phyloP scores from a whole-genome alignment of 2,113 vertebrate species.

The Naja naja region DNA sequence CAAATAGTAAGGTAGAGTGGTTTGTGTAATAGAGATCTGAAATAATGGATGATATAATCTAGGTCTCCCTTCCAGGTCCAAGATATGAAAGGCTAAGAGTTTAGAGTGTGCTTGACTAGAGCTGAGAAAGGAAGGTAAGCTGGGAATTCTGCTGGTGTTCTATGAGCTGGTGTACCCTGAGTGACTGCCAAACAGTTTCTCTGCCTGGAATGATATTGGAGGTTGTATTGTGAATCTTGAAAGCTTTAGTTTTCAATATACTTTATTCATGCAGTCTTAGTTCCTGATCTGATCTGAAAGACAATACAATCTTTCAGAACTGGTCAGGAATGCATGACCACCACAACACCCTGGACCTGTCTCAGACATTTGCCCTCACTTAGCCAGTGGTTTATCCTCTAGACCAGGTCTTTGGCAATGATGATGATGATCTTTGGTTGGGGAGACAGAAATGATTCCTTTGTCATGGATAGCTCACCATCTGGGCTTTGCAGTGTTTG shows the following conservation, averaged over 20 bases:
- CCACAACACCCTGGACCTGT: neutral
- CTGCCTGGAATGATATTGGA: neutral
- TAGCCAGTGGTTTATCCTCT: neutral
- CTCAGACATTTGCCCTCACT: neutral
- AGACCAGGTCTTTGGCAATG: neutral
- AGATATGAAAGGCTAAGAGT: neutral
- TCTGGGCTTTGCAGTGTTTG: neutral
- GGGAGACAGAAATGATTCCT: neutral
- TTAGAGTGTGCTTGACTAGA: neutral
- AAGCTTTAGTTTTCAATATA: neutral
- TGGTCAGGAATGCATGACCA: neutral
- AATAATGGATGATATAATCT: neutral
- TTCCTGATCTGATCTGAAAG: neutral
- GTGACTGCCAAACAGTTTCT: neutral
- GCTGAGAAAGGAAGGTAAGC: neutral
- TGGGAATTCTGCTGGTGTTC: neutral
- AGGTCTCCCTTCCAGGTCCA: neutral
- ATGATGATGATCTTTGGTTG: neutral
- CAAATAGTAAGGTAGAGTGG: neutral
- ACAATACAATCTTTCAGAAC: neutral
- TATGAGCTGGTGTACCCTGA: neutral
- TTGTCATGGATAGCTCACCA: neutral
- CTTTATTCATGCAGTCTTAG: neutral
- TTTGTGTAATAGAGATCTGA: neutral
- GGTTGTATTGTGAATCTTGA: neutral